Percentiles rank a stretch among this genome's conserved stretches.
phyloP scores from a whole-genome alignment of 2,797 vertebrate genomes.

The Rhabdomys pumilio region DNA sequence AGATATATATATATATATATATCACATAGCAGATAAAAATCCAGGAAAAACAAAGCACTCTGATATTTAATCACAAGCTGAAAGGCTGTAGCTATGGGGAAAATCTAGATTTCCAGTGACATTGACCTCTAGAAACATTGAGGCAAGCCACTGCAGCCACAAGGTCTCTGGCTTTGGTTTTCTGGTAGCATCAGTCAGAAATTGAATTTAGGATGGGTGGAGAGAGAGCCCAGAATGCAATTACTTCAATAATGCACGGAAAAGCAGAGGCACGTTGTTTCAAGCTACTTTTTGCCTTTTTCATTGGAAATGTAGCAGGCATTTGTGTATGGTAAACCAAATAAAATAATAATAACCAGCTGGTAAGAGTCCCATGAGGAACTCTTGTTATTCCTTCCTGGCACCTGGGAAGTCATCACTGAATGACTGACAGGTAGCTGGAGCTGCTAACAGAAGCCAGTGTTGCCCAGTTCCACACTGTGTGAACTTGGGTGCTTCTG shows the following conservation, averaged over 20 bases:
- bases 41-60: not conserved
- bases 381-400: not conserved
- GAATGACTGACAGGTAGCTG: not conserved
- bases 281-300: constrained; percentile 46
- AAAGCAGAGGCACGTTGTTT: not conserved
- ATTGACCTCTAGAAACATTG: constrained; percentile 20
- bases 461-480: not conserved
- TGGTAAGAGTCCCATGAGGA: not conserved
- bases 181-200: not conserved
- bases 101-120: not conserved
- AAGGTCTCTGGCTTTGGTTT: not conserved
- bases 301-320: not conserved
- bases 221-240: not conserved
- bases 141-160: not conserved
- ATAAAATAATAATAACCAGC: not conserved
- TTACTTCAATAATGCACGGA: not conserved
- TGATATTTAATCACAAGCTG: not conserved
- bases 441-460: not conserved
- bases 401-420: not conserved
- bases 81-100: not conserved
- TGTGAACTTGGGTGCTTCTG: not conserved
- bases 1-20: not conserved
- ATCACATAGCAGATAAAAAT: constrained; percentile 5
- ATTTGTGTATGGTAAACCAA: not conserved
- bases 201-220: not conserved